Percentiles rank a stretch among this genome's conserved stretches.
phyloP scores from a whole-genome alignment of 2,113 vertebrate genomes.

The Camelus bactrianus region DNA sequence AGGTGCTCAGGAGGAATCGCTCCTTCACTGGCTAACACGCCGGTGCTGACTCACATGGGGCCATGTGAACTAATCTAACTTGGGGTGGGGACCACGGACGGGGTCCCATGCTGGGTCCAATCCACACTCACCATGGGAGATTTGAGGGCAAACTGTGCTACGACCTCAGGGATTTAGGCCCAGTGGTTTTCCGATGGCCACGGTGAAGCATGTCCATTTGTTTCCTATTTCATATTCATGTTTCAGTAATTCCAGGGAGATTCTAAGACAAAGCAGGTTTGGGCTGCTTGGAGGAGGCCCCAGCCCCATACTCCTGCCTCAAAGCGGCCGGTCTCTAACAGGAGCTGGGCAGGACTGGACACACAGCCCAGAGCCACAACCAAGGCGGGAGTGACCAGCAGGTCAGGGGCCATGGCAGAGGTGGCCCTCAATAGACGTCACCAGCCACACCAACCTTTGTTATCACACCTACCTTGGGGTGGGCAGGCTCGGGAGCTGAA shows the following conservation, averaged over 20 bases:
- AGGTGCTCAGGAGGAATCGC: neutral
- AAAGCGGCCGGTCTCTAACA: neutral
- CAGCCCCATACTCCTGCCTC: neutral
- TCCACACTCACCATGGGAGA: neutral
- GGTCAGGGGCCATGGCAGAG: neutral
- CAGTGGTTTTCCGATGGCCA: neutral
- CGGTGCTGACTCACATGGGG: neutral
- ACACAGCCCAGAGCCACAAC: neutral
- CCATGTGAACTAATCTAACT: neutral
- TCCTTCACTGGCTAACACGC: neutral
- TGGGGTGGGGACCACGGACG: neutral
- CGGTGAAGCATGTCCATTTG: neutral
- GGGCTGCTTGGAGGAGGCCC: neutral
- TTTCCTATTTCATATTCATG: neutral
- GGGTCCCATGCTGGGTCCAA: neutral
- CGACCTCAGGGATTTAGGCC: neutral
- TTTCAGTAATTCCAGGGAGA: neutral
- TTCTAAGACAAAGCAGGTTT: neutral
- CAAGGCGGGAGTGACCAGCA: neutral
- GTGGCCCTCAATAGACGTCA: no score
- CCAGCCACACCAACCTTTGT: neutral
- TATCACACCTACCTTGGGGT: neutral
- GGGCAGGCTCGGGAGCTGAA: accelerated
- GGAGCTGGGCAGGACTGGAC: neutral
- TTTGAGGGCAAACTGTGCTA: neutral